These are phyloP conservation scores for Pontoporia blainvillei DNA, from an alignment of 2,113 vertebrate genomes.

Conservation along the genomic window DNA sequence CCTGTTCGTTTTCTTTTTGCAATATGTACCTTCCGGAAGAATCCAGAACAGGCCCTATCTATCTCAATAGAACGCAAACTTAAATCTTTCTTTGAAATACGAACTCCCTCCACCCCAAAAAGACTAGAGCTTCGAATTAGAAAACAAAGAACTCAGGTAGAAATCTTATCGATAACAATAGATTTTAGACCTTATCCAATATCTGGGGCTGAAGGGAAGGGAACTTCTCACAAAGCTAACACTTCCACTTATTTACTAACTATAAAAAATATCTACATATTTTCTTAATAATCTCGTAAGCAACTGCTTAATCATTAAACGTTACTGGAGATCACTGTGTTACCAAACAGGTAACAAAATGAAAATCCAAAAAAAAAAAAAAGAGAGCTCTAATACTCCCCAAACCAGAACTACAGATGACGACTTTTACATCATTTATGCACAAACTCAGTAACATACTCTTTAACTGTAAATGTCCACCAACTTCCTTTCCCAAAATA, in stretches of 20 bases:
- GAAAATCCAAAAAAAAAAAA: not conserved
- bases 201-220: not conserved
- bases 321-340: not conserved
- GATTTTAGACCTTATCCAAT: not conserved
- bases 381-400: not conserved
- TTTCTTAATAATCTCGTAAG: not conserved
- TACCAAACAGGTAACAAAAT: not conserved
- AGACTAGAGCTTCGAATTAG: not conserved
- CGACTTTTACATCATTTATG: no score
- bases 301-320: not conserved
- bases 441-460: not conserved
- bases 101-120: not conserved
- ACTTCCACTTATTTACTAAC: not conserved
- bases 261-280: not conserved
- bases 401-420: not conserved
- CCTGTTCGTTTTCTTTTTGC: conserved; percentile 33
- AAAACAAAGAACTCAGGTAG: not conserved
- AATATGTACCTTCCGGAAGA: conserved; percentile 15
- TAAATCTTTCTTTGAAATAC: not conserved
- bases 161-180: not conserved
- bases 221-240: not conserved
- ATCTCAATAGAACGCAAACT: not conserved
- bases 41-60: not conserved
- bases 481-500: not conserved
- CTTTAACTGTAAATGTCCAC: not conserved